Conservation (phyloP, 2,888 invertebrate genomes). For the Dasysyrphus albostriatus region DNA sequence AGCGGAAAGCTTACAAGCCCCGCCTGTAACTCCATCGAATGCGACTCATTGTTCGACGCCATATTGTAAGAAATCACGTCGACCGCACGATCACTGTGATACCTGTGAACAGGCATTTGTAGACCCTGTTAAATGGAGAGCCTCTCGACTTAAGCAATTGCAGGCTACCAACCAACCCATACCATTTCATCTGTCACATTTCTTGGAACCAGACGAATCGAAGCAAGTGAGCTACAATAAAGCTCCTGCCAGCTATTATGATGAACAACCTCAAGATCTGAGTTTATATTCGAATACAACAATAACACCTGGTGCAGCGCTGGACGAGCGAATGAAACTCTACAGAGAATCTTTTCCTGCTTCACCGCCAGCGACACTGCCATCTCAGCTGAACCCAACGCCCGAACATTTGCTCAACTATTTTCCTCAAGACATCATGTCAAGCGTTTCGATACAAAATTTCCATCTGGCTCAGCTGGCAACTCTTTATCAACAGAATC, state of each 20-base stretch:
- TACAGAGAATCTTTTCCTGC: background rate
- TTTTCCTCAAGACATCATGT: slow-evolving; percentile 69
- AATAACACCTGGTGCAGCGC: background rate
- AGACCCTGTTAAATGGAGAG: slow-evolving; percentile 76
- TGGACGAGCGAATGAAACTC: background rate
- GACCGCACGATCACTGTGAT: slow-evolving; percentile 91
- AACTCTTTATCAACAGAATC: slow-evolving; percentile 78
- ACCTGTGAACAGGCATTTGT: slow-evolving; percentile 88
- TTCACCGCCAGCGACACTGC: background rate
- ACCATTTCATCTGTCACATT: slow-evolving; percentile 15
- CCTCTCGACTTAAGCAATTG: slow-evolving; percentile 77
- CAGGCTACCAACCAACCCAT: slow-evolving; percentile 53
- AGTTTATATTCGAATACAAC: slow-evolving; percentile 37
- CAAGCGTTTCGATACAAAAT: slow-evolving; percentile 77
- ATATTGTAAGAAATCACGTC: slow-evolving; percentile 91
- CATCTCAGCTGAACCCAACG: background rate
- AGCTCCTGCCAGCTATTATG: background rate
- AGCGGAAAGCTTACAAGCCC: slow-evolving; percentile 26
- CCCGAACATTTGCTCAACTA: slow-evolving; percentile 13
- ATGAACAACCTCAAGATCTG: slow-evolving; percentile 69
- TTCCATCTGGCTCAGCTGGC: slow-evolving; percentile 77
- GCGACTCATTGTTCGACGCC: slow-evolving; percentile 87
- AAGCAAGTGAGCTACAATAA: background rate
- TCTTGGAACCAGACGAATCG: background rate
- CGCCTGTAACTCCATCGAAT: background rate